Percentiles rank a stretch among this genome's conserved stretches.
Evolutionary conservation across 2,888 invertebrate genomes (phyloP).

Genomic region (Alentia gelatinosa): DNA sequence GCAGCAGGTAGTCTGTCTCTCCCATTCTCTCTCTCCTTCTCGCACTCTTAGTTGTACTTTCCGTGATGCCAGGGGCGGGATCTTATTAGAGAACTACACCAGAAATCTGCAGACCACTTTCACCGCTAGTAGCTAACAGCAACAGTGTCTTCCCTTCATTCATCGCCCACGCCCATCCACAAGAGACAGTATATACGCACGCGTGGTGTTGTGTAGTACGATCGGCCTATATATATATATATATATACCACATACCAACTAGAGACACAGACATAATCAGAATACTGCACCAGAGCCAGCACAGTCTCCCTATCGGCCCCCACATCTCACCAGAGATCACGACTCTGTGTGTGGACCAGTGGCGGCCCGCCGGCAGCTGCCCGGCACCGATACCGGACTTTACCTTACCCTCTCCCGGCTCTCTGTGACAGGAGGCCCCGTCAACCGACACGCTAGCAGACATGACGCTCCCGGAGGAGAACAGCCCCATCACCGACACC

Average conservation of each 20-base stretch:
- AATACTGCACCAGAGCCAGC: background rate
- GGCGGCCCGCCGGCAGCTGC: background rate
- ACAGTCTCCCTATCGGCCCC: background rate
- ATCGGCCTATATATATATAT: too few relatives aligned
- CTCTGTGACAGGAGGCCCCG: background rate
- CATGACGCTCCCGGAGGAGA: constrained; percentile 50
- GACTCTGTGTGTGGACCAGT: background rate
- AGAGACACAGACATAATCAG: background rate
- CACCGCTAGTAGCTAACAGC: background rate
- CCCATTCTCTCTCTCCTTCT: too few relatives aligned
- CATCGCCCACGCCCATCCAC: background rate
- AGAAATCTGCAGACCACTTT: too few relatives aligned
- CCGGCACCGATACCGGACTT: background rate
- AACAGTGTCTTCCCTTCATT: background rate
- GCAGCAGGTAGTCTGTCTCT: background rate
- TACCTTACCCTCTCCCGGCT: background rate
- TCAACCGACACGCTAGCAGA: background rate
- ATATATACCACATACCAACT: background rate
- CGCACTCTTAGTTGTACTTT: background rate
- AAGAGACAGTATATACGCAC: background rate
- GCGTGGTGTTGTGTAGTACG: too few relatives aligned
- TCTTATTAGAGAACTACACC: too few relatives aligned
- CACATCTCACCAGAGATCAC: background rate
- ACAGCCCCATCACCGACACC: constrained; percentile 18
- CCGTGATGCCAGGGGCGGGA: background rate